A percentile compares a stretch with the other conserved stretches of the same genome.
Conservation (phyloP, 2,113 vertebrate species). For the Panthera tigris region DNA sequence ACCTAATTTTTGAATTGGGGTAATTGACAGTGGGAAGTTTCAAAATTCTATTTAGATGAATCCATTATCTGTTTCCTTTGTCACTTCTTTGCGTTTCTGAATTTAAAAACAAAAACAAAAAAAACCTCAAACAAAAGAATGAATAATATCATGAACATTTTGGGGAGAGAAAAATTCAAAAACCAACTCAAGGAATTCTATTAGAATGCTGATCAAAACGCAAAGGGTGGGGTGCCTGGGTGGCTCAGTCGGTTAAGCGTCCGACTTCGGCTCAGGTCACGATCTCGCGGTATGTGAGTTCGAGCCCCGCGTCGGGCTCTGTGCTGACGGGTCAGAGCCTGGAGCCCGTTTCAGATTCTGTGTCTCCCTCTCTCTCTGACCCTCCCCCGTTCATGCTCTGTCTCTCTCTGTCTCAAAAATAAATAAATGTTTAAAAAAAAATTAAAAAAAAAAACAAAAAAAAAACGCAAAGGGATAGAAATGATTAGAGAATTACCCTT, state of each 20-base stretch:
- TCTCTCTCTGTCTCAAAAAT: too few relatives aligned
- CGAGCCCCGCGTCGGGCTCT: too few relatives aligned
- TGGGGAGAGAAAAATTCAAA: background rate
- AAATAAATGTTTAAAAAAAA: too few relatives aligned
- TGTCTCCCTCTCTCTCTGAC: too few relatives aligned
- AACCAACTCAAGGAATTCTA: background rate
- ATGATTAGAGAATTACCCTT: background rate
- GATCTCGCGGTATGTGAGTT: too few relatives aligned
- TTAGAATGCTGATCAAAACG: background rate
- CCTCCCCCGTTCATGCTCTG: too few relatives aligned
- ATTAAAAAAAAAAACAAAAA: too few relatives aligned
- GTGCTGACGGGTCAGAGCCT: too few relatives aligned
- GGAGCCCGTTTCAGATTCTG: too few relatives aligned
- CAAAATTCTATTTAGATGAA: background rate
- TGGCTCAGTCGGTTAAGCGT: too few relatives aligned
- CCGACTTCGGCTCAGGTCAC: too few relatives aligned
- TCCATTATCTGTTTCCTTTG: background rate
- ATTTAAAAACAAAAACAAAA: background rate
- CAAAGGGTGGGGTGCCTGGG: background rate
- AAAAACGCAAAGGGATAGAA: background rate
- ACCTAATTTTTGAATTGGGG: background rate
- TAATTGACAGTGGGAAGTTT: background rate
- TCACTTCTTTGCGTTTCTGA: background rate
- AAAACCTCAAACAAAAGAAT: background rate
- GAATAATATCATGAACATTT: background rate